Conservation (phyloP, 2,113 vertebrate species). For the Pelodiscus sinensis region DNA sequence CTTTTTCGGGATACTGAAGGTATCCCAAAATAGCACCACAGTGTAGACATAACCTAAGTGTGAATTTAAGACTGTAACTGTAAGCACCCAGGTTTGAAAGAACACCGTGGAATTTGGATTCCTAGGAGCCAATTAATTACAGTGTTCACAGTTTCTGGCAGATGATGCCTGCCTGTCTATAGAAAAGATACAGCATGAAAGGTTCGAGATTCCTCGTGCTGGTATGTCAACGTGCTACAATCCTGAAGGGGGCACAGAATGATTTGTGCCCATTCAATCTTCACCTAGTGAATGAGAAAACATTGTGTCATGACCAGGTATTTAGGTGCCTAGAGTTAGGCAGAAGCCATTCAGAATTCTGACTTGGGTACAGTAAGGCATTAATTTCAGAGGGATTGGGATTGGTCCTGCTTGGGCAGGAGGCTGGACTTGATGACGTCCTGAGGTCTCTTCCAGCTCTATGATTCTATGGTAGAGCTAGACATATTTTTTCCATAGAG, state of each 20-base stretch:
- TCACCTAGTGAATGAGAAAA: not conserved
- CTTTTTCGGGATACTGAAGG: too few species aligned
- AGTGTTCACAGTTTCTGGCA: constrained; percentile 65
- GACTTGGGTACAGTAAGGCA: not conserved
- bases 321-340: not conserved
- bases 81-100: constrained; percentile 48
- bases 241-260: not conserved
- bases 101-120: constrained; percentile 41
- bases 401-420: too few species aligned
- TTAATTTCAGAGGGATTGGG: not conserved
- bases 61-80: constrained; percentile 47
- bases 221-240: constrained; percentile 30
- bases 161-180: constrained; percentile 70
- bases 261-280: not conserved
- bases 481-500: too few species aligned
- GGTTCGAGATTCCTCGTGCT: constrained; percentile 64
- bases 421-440: too few species aligned
- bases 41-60: not conserved
- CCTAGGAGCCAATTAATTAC: constrained; percentile 68
- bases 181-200: constrained; percentile 52
- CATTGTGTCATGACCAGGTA: not conserved
- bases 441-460: too few species aligned
- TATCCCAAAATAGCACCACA: too few species aligned
- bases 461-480: too few species aligned
- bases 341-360: not conserved